Evolutionary conservation across 2,888 invertebrate genomes (phyloP).

Genomic region (Cantharis flavilabris): DNA sequence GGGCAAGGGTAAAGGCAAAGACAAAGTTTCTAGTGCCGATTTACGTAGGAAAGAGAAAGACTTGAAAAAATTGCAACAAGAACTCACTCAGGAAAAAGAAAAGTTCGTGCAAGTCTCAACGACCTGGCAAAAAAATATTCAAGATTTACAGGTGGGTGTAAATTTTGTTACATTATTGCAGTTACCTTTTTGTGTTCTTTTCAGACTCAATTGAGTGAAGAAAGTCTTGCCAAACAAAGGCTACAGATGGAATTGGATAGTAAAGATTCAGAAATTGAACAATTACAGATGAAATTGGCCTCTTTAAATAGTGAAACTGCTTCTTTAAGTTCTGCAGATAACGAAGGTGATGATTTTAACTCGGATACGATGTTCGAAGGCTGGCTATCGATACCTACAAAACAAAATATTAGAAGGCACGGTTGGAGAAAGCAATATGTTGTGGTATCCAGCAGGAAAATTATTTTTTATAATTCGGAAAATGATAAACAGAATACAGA

Average conservation of each 20-base stretch:
- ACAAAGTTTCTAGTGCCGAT: slow-evolving; percentile 79
- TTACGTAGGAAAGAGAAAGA: slow-evolving; percentile 91
- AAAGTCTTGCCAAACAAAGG: slow-evolving; percentile 74
- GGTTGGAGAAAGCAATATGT: slow-evolving; percentile 98
- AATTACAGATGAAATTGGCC: slow-evolving; percentile 83
- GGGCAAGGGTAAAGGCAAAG: slow-evolving; percentile 74
- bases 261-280: slow-evolving; percentile 95
- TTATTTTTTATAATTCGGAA: slow-evolving; percentile 96
- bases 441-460: slow-evolving; percentile 94
- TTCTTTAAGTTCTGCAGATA: slow-evolving; percentile 88
- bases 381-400: slow-evolving; percentile 94
- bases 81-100: slow-evolving; percentile 90
- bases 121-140: slow-evolving; percentile 83
- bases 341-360: slow-evolving; percentile 75
- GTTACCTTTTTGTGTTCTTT: slow-evolving; percentile 37
- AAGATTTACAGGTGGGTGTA: slow-evolving; percentile 66
- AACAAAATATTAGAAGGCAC: slow-evolving; percentile 92
- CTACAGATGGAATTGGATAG: slow-evolving; percentile 96
- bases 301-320: slow-evolving; percentile 84
- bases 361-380: slow-evolving; percentile 87
- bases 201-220: slow-evolving; percentile 82
- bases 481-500: slow-evolving; percentile 92
- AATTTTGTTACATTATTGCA: not conserved
- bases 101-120: slow-evolving; percentile 88
- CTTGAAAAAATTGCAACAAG: slow-evolving; percentile 91